Evolutionary conservation across 2,113 vertebrate genomes (phyloP).

Genomic region (Candoia aspera): DNA sequence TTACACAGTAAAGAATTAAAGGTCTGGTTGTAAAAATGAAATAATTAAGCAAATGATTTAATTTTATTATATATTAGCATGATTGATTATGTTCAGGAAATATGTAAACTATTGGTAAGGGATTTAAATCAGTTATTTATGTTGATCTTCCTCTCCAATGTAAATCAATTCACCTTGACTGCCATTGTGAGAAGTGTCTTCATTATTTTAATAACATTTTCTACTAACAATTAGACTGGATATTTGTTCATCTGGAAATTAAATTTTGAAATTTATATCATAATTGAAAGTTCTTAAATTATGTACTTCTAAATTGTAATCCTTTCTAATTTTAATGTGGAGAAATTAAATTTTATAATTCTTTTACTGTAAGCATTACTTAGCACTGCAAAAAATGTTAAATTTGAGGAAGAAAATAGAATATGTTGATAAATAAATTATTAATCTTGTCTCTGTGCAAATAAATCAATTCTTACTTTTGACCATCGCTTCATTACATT

Average conservation of each 20-base stretch:
- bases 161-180: background rate
- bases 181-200: background rate
- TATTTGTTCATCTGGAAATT: background rate
- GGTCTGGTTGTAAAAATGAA: background rate
- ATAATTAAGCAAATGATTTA: background rate
- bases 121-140: background rate
- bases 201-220: background rate
- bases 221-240: background rate
- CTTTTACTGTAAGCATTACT: background rate
- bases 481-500: background rate
- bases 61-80: too few species aligned
- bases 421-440: too few species aligned
- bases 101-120: background rate
- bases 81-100: background rate
- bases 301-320: background rate
- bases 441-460: background rate
- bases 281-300: background rate
- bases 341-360: background rate
- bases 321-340: background rate
- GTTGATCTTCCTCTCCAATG: background rate
- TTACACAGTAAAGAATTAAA: background rate
- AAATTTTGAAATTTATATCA: background rate
- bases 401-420: background rate
- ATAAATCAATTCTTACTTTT: background rate
- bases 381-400: background rate